Evolutionary conservation across 2,888 invertebrate species (phyloP).

Genomic region (Exocentrus adspersus): DNA sequence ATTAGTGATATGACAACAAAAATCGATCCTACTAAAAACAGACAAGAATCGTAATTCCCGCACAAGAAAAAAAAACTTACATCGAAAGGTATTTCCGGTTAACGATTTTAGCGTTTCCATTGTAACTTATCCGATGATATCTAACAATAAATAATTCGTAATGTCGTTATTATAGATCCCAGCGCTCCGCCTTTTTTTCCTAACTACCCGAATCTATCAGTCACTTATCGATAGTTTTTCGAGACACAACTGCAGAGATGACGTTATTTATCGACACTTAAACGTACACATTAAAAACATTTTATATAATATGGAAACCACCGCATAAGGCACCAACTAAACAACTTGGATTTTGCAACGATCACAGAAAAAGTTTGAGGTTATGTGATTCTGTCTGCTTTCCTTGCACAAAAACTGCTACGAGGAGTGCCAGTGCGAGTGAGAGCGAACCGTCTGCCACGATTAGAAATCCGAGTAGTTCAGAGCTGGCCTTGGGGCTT

Average conservation of each 20-base stretch:
- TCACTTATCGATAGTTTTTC: conserved; percentile 2
- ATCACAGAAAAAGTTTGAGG: conserved; percentile 35
- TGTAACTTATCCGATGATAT: conserved; percentile 26
- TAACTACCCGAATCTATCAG: conserved; percentile 2
- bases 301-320: conserved; percentile 2
- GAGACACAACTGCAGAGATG: neutral
- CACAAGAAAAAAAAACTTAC: conserved; percentile 42
- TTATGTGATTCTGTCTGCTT: conserved; percentile 26
- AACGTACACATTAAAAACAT: conserved; percentile 20
- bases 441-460: too few relatives aligned
- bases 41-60: conserved; percentile 24
- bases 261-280: conserved; percentile 1
- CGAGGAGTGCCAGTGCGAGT: too few relatives aligned
- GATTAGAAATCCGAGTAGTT: conserved; percentile 19
- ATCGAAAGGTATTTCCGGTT: conserved; percentile 42
- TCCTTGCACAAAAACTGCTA: conserved; percentile 32
- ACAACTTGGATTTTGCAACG: conserved; percentile 26
- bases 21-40: conserved; percentile 32
- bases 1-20: conserved; percentile 31
- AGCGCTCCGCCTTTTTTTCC: neutral
- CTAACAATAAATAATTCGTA: conserved; percentile 36
- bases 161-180: conserved; percentile 34
- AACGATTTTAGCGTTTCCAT: conserved; percentile 41
- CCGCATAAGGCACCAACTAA: conserved; percentile 26
- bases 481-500: conserved; percentile 36